Evolutionary conservation across 2,888 invertebrate species (phyloP).

Genomic region (Agriopis aurantiaria): DNA sequence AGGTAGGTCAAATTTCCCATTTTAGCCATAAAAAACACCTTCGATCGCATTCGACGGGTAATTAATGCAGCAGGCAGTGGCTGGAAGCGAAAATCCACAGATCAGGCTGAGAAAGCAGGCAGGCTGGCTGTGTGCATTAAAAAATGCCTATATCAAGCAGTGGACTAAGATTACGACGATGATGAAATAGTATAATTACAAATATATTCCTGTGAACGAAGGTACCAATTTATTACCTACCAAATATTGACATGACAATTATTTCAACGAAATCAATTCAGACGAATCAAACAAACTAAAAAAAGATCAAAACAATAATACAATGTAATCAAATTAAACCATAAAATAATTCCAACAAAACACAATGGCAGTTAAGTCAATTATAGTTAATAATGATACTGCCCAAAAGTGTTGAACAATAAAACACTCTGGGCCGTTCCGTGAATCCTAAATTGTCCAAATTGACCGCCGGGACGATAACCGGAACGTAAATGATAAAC

Average conservation of each 20-base stretch:
- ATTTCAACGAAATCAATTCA: background rate
- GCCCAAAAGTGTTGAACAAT: constrained; percentile 53
- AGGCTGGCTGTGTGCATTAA: too few relatives aligned
- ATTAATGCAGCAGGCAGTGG: too few relatives aligned
- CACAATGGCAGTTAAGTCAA: constrained; percentile 51
- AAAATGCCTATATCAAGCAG: too few relatives aligned
- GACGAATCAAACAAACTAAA: background rate
- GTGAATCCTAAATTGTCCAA: constrained; percentile 46
- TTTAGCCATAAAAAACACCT: too few relatives aligned
- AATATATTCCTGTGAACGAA: too few relatives aligned
- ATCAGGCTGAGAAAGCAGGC: too few relatives aligned
- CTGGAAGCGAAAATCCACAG: too few relatives aligned
- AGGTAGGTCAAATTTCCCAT: too few relatives aligned
- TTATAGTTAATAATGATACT: constrained; percentile 52
- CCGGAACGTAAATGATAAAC: constrained; percentile 50
- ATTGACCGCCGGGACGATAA: constrained; percentile 50
- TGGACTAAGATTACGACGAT: too few relatives aligned
- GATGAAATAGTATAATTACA: too few relatives aligned
- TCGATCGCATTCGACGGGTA: too few relatives aligned
- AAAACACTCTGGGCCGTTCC: constrained; percentile 50
- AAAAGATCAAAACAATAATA: constrained; percentile 15
- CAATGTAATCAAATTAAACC: constrained; percentile 32
- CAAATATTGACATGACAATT: background rate
- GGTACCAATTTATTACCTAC: background rate
- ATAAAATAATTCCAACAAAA: constrained; percentile 41